Base-by-base conservation (phyloP, 1,140 invertebrate species). In the Homarus americanus region DNA sequence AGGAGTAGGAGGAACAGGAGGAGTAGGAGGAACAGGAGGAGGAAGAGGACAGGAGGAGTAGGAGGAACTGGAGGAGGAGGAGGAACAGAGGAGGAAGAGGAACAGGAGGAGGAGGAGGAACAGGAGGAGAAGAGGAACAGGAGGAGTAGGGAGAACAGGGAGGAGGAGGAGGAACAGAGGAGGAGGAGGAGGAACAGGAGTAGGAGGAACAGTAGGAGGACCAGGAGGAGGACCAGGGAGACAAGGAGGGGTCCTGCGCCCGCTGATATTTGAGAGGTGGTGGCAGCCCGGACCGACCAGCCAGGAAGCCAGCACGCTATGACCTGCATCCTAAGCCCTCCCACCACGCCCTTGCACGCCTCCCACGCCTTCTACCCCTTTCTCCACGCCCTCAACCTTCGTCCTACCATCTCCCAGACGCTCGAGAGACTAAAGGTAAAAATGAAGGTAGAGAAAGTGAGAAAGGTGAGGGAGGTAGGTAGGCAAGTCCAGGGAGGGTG, bases 251-350 rank as follows among this genome's bases (percentile, higher is more conserved):
- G 72, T 49, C 73, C 72, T 34, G 41, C 41, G 75, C 82, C 75
- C 72, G 82, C 82, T 73, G 82, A 84, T 85, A 91, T 79, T 89
- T 80, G 87, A 89, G 79, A 89, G 63, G 36, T 36, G 32, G 28
- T 7, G n/a, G n/a, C 75, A 15, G 15, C 44, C 44, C 44, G 15
- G 44, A 15, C 44, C 4, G 44, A 24, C 73, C 15, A n/a, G 44
- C 41, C 36, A 75, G 44, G 38, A 12, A n/a, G 34, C 89, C 82
- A 32, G 38, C 32, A 34, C 7, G 32, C 40, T n/a, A 63, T 36
- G 28, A 24, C 53, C 82, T 72, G 24, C 28, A 63, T 9, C 63
- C 58, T 20, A 49, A n/a, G 10, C 44, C 80, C 15, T 83, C 40
- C 9, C 83, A 76, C 66, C 83, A 53, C 41, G 15, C 83, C 66